A percentile compares a stretch with the other conserved stretches of the same genome.
phyloP scores from a whole-genome alignment of 2,888 invertebrate species.

The Dolomedes plantarius region DNA sequence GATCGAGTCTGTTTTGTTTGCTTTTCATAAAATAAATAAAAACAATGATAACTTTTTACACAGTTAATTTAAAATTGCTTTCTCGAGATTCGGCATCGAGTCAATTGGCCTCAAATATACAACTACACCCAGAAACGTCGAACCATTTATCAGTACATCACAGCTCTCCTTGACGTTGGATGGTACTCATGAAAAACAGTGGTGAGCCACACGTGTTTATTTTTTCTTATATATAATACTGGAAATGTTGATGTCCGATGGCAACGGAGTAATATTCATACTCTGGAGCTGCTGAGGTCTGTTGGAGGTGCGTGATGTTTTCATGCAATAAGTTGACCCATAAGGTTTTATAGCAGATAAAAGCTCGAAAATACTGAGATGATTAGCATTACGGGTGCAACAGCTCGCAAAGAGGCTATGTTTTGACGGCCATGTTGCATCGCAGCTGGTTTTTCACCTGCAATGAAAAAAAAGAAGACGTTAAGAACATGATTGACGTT shows the following conservation, averaged over 20 bases:
- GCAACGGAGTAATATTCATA: not conserved
- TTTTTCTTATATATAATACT: conserved; percentile 9
- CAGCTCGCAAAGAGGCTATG: not conserved
- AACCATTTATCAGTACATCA: not conserved
- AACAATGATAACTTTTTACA: conserved; percentile 1
- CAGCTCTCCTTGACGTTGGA: not conserved
- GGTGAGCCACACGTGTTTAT: not conserved
- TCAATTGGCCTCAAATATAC: too few species aligned
- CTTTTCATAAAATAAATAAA: not conserved
- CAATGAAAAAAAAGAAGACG: not conserved
- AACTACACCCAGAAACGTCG: not conserved
- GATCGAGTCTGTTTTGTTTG: not conserved
- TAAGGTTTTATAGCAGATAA: not conserved
- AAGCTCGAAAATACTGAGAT: not conserved
- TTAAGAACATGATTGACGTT: too few species aligned
- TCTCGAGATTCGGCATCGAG: not conserved
- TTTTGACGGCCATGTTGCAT: conserved; percentile 66
- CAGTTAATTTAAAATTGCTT: not conserved
- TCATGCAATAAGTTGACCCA: not conserved
- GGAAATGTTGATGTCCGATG: not conserved
- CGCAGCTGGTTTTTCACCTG: conserved; percentile 64
- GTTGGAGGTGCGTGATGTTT: not conserved
- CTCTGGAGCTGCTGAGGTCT: not conserved
- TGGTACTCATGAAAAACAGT: not conserved
- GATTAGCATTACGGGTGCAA: not conserved